phyloP scores from a whole-genome alignment of 2,888 invertebrate genomes.

The Cataglyphis rosenhaueri region DNA sequence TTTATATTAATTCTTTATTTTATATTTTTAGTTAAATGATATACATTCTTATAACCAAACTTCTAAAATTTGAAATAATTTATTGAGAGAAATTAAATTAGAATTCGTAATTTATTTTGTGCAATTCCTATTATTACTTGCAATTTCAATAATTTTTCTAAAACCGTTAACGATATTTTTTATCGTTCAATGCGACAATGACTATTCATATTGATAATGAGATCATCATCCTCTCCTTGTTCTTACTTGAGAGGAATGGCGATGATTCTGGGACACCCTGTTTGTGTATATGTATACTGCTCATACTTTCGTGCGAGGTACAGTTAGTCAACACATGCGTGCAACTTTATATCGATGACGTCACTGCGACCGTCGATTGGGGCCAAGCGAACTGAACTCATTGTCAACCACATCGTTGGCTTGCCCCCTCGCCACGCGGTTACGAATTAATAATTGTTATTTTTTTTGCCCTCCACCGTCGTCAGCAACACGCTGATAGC shows the following conservation, averaged over 20 bases:
- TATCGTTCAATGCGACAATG: background rate
- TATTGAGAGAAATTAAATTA: background rate
- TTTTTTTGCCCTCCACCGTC: conserved; percentile 52
- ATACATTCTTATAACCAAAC: background rate
- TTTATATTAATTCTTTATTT: background rate
- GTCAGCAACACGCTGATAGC: conserved; percentile 15
- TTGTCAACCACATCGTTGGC: conserved; percentile 57
- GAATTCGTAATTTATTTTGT: background rate
- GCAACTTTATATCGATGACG: conserved; percentile 78
- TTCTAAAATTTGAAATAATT: background rate
- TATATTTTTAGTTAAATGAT: background rate
- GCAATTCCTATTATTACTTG: background rate
- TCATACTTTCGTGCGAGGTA: conserved; percentile 72
- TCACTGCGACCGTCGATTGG: conserved; percentile 67
- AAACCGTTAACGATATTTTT: background rate
- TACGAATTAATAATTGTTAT: conserved; percentile 57
- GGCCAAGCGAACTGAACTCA: conserved; percentile 67
- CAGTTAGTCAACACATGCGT: conserved; percentile 78
- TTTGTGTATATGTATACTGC: conserved; percentile 33
- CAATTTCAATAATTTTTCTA: background rate
- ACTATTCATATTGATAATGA: background rate
- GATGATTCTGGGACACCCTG: conserved; percentile 40
- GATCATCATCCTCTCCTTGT: conserved; percentile 24
- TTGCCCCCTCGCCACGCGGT: conserved; percentile 31
- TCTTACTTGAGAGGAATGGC: conserved; percentile 19